phyloP scores from a whole-genome alignment of 2,113 vertebrate genomes.

The Plecotus auritus region DNA sequence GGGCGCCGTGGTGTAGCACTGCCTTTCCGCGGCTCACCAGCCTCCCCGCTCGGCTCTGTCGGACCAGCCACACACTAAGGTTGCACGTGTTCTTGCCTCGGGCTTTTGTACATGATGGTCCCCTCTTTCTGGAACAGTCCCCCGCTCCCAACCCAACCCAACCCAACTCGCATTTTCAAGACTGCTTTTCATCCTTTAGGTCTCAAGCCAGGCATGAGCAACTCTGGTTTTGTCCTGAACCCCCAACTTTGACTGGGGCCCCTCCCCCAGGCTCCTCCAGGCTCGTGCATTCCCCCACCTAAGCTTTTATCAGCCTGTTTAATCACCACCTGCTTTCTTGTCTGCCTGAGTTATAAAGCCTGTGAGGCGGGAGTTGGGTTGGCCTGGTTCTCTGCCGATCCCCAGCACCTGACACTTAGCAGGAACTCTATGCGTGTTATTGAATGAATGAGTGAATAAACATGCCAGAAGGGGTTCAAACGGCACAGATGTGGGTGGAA shows the following conservation, averaged over 20 bases:
- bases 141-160: accelerated
- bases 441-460: not conserved
- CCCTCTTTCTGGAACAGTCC: not conserved
- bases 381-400: not conserved
- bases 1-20: accelerated
- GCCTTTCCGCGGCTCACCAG: accelerated
- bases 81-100: not conserved
- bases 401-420: not conserved
- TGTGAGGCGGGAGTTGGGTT: not conserved
- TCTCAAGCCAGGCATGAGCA: not conserved
- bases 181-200: not conserved
- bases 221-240: not conserved
- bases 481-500: not conserved
- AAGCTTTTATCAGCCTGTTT: not conserved
- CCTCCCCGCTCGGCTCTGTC: not conserved
- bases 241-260: not conserved
- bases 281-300: not conserved
- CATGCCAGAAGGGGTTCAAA: not conserved
- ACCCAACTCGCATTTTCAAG: not conserved
- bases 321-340: not conserved
- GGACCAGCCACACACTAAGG: accelerated
- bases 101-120: not conserved
- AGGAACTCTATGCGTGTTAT: not conserved
- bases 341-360: not conserved
- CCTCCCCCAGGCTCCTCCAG: not conserved